Evolutionary conservation across 2,888 invertebrate genomes (phyloP), one percentile per base, ranked within the genome.

Genomic region (Ditula angustiorana): DNA sequence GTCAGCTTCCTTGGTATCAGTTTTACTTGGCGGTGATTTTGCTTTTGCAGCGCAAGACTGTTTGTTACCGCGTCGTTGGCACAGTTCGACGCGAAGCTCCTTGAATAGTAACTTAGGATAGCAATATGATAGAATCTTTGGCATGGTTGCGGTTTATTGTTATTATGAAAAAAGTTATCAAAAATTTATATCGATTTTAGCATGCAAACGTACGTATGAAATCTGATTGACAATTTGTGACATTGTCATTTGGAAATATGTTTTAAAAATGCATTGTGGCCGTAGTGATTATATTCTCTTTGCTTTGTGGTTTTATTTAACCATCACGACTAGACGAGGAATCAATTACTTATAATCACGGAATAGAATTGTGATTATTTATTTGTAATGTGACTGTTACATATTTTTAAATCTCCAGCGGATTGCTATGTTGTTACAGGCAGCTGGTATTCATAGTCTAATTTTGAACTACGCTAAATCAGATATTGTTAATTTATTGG

Each of bases 1-100:
- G 0, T 75, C 68, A 4, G 61, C 13, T 44, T 76, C 74, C 21
- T 72, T 71, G 3, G 66, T 33, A 5, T 60, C 59, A 8, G 57
- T 19, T 41, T 41, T 19, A 10, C 30, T 44, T 28, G 26, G 11
- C 3, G 28, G 16, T 5, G 28, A 11, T 33, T n/a, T 24, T 1
- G 35, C 8, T 5, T 53, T 23, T 2, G 0, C 41, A 19, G 0
- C 41, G 10, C 37, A 7, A 7, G 19, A 19, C 11, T 33, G 19
- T 2, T 50, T 50, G 11, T 19, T 19, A 30, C 50, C 30, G 10
- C 30, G 50, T n/a, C 5, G 2, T 11, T 3, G 16, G 19, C 19
- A 10, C 19, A 41, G 19, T 2, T 41, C 10, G 10, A 41, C 19
- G 41, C 7, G 41, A 0, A 10, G 1, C 19, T 41, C 19, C 10